Evolutionary conservation across 1,140 invertebrate species (phyloP).

Genomic region (Notospermus geniculatus): DNA sequence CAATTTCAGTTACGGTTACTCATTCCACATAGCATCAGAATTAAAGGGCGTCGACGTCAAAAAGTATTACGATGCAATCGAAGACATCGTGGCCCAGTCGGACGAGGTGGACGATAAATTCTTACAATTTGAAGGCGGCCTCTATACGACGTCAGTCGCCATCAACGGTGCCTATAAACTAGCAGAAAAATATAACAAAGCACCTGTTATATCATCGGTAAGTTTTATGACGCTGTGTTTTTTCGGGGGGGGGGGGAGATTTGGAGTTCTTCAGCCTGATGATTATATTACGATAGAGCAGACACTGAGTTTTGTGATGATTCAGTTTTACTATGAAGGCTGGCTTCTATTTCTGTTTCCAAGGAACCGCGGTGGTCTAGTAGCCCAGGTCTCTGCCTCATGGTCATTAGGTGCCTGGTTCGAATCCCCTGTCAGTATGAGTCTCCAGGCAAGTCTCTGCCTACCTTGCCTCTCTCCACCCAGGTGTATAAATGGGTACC

Average conservation of each 20-base stretch:
- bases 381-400: no score
- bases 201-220: slow-evolving; percentile 61
- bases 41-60: slow-evolving; percentile 61
- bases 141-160: slow-evolving; percentile 67
- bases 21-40: slow-evolving; percentile 74
- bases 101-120: slow-evolving; percentile 89
- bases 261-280: no score
- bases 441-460: no score
- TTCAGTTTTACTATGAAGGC: slow-evolving; percentile 2
- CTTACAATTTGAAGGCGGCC: slow-evolving; percentile 87
- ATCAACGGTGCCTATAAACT: slow-evolving; percentile 73
- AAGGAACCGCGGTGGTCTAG: no score
- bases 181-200: slow-evolving; percentile 67
- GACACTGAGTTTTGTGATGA: no score
- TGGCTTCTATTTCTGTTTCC: neutral
- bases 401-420: no score
- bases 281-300: no score
- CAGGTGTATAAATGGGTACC: no score
- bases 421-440: no score
- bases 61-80: slow-evolving; percentile 72
- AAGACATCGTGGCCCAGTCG: slow-evolving; percentile 88
- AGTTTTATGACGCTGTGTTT: slow-evolving; percentile 1
- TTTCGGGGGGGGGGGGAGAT: no score
- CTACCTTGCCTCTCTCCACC: no score
- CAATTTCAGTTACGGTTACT: slow-evolving; percentile 72